Conservation (phyloP, 2,113 vertebrate species). For the Hippocampus abdominalis region DNA sequence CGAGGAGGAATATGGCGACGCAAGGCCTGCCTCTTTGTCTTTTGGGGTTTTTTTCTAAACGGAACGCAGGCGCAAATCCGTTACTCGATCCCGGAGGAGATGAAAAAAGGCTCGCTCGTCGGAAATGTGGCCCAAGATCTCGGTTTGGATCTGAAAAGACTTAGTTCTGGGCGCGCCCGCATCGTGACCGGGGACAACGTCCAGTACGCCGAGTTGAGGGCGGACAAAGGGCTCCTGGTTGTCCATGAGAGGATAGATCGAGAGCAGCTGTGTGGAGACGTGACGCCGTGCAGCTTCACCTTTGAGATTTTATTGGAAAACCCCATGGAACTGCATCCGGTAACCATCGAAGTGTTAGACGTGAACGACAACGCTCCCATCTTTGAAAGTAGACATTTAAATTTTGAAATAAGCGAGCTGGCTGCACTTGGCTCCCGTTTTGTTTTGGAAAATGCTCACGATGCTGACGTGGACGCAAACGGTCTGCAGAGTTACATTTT, state of each 20-base stretch:
- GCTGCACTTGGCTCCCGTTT: slow-evolving; percentile 68
- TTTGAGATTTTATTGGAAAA: slow-evolving; percentile 63
- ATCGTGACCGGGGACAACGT: slow-evolving; percentile 58
- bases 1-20: background rate
- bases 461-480: slow-evolving; percentile 65
- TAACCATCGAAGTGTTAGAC: slow-evolving; percentile 45
- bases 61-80: slow-evolving; percentile 50
- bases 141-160: slow-evolving; percentile 67
- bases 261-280: slow-evolving; percentile 56
- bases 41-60: background rate
- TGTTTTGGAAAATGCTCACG: slow-evolving; percentile 66
- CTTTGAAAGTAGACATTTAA: slow-evolving; percentile 57
- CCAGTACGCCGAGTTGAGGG: slow-evolving; percentile 55
- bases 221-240: slow-evolving; percentile 59
- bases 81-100: slow-evolving; percentile 77
- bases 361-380: slow-evolving; percentile 45
- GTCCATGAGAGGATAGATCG: slow-evolving; percentile 61
- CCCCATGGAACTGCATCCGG: slow-evolving; percentile 52
- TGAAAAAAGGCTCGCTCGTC: slow-evolving; percentile 60
- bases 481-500: slow-evolving; percentile 71
- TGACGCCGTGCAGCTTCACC: slow-evolving; percentile 46
- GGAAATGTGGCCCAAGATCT: slow-evolving; percentile 75
- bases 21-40: background rate
- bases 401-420: slow-evolving; percentile 73
- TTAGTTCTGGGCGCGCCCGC: slow-evolving; percentile 52